Evolutionary conservation across 1,140 invertebrate genomes (phyloP).

Genomic region (Metopolophium dirhodum): DNA sequence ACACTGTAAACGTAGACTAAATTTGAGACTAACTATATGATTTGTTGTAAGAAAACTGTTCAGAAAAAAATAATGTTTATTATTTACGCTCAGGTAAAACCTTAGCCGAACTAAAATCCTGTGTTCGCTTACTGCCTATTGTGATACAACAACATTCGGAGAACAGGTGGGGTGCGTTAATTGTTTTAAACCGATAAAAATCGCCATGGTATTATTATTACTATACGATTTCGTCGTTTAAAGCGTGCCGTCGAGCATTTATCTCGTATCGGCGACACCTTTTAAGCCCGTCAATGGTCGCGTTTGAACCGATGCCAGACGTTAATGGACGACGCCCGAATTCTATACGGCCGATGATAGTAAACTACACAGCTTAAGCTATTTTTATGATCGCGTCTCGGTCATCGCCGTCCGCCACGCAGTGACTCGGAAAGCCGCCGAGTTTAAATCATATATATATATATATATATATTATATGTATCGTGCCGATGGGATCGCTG

Average conservation of each 20-base stretch:
- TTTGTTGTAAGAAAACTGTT: too few relatives aligned
- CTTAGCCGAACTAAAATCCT: too few relatives aligned
- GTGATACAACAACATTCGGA: background rate
- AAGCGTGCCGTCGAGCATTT: background rate
- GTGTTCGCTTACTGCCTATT: too few relatives aligned
- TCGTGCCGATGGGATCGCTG: background rate
- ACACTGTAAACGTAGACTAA: too few relatives aligned
- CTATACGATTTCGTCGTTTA: too few relatives aligned
- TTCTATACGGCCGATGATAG: background rate
- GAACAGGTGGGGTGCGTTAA: background rate
- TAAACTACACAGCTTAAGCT: slow-evolving; percentile 8
- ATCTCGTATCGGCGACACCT: background rate
- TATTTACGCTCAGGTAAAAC: too few relatives aligned
- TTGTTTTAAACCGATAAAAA: background rate
- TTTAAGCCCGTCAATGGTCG: background rate
- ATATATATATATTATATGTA: too few relatives aligned
- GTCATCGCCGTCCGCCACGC: background rate
- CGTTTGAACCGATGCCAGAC: slow-evolving; percentile 36
- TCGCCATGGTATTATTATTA: background rate
- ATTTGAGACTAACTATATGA: too few relatives aligned
- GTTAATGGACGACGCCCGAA: background rate
- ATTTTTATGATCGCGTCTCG: slow-evolving; percentile 18
- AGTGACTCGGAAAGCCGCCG: background rate
- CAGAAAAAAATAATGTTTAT: too few relatives aligned
- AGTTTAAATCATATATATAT: background rate